Evolutionary conservation across 2,113 vertebrate species (phyloP), one percentile per base, ranked within the genome.

Genomic region (Verasper variegatus): DNA sequence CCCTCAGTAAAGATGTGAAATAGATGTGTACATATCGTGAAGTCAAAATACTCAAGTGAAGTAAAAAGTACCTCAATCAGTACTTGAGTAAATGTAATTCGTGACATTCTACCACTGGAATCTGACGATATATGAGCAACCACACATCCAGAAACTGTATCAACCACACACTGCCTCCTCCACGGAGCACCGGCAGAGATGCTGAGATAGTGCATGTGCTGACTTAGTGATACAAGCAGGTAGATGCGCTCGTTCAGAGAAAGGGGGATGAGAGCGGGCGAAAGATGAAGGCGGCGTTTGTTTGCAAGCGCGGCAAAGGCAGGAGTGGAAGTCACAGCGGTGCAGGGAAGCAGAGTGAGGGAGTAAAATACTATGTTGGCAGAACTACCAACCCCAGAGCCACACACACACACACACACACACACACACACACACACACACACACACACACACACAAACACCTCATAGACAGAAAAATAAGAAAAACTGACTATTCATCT

Each of bases 311-410:
- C 74, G 51, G 84, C 69, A 18, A 14, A 71, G 84, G 86, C 76
- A 75, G 74, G 85, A 86, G 83, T 76, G 49, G 80, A 80, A 88
- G 83, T 73, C 73, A 69, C 71, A 78, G 82, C 86, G 67, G 87
- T 64, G 78, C 78, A 82, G 80, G 69, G 84, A 87, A 35, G 49
- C 31, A 1, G 64, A 81, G 82, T 64, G 59, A 81, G 77, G 76
- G 55, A 47, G 65, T 58, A 80, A 91, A 92, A 85, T 56, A 87
- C 89, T 85, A 75, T 83, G 85, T 70, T 86, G 78, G 89, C 86
- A 91, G 74, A 92, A 86, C 76, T 75, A 88, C 78, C 90, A 89
- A 90, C 86, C 91, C 80, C 88, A 74, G 84, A 84, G 85, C 83
- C 78, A 86, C 85, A 84, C 80, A 82, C 85, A 31, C 31, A 31